A percentile compares a stretch with the other conserved stretches of the same genome.
phyloP scores from a whole-genome alignment of 2,888 invertebrate genomes.

The Bedellia somnulentella region DNA sequence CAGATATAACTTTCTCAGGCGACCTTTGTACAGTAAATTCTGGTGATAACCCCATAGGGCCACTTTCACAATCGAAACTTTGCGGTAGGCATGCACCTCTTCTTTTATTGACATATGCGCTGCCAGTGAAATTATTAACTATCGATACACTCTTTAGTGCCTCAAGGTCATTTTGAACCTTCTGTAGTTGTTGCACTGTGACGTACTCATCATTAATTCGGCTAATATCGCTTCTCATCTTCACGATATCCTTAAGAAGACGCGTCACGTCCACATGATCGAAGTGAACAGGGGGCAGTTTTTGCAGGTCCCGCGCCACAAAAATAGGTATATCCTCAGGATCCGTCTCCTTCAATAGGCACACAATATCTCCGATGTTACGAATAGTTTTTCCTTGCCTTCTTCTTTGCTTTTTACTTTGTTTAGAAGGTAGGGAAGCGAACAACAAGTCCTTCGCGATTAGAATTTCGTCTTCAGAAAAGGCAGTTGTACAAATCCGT shows the following conservation, averaged over 20 bases:
- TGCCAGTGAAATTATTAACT: too few species aligned
- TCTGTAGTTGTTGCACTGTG: too few species aligned
- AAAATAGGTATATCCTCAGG: constrained; percentile 2
- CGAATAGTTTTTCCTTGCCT: neutral
- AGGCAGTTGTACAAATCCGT: constrained; percentile 6
- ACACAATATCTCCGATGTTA: constrained; percentile 2
- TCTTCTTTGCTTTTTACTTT: neutral
- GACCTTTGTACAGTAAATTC: too few species aligned
- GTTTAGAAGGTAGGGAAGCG: constrained; percentile 2
- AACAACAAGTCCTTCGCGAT: constrained; percentile 5
- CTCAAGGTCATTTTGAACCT: too few species aligned
- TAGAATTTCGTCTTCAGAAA: constrained; percentile 5
- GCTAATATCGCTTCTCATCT: too few species aligned
- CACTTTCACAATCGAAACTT: too few species aligned
- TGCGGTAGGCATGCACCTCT: too few species aligned
- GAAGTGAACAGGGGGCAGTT: constrained; percentile 3
- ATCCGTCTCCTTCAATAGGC: neutral
- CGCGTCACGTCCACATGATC: neutral
- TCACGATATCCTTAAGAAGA: constrained; percentile 1
- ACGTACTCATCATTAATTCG: too few species aligned
- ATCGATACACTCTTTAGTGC: too few species aligned
- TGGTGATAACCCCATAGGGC: too few species aligned
- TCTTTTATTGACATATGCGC: too few species aligned
- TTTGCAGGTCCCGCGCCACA: constrained; percentile 4
- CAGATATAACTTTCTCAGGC: too few species aligned